These are phyloP conservation scores for Heliornis fulica DNA, from an alignment of 2,113 vertebrate species.

Conservation along the genomic window DNA sequence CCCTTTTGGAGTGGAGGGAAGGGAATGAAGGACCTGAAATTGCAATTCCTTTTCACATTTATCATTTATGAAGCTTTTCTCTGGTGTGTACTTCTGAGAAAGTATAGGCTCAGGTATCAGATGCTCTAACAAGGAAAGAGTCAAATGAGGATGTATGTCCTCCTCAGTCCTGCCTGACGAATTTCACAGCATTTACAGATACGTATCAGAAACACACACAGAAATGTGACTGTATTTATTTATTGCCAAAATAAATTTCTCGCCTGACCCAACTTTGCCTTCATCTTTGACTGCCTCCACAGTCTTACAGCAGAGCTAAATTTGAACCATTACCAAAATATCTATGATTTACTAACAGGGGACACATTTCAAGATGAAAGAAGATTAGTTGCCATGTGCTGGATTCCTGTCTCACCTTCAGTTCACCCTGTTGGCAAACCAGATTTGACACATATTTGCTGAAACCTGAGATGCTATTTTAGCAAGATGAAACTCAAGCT, in stretches of 20 bases:
- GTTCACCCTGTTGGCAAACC: neutral
- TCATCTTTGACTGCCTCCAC: neutral
- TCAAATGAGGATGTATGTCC: neutral
- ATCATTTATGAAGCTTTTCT: neutral
- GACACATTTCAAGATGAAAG: neutral
- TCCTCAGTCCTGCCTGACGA: neutral
- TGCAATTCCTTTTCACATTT: neutral
- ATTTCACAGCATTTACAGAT: neutral
- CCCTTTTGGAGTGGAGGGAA: neutral
- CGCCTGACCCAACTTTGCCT: neutral
- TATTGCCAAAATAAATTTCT: neutral
- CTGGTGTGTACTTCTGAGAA: neutral
- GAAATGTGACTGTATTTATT: neutral
- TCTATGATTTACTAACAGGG: neutral
- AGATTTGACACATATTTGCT: neutral
- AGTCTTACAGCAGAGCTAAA: neutral
- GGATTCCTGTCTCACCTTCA: neutral
- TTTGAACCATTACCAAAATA: neutral
- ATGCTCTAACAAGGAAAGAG: neutral
- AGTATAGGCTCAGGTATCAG: neutral
- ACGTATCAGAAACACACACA: neutral
- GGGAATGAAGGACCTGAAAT: neutral
- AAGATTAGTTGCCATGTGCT: neutral
- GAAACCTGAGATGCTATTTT: neutral
- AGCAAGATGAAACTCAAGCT: neutral